Base-by-base conservation (phyloP, 2,888 invertebrate genomes). In the Agrotis ipsilon region DNA sequence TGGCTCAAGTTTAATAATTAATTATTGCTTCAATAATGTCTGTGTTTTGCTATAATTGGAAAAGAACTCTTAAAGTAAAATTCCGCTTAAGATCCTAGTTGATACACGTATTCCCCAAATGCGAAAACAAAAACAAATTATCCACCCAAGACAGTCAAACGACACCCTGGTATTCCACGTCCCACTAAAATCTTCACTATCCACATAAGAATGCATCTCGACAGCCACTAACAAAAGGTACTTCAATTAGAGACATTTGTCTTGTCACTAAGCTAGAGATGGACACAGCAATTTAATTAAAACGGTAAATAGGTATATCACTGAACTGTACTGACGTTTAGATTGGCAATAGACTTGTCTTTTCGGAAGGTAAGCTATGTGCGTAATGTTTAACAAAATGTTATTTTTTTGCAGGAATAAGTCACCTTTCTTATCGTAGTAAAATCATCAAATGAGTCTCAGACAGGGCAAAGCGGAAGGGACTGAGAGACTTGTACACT, bases 171-270 rank as follows among this genome's bases (percentile, higher is more conserved):
- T 62, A 77, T 81, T 62, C 46, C 39, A 61, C 1, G 18, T 24
- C 43, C 68, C 62, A 57, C 46, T 68, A 60, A 68, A 71, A 70
- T 73, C 71, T 55, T 60, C 43, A 64, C 64, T 57, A 62, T 18
- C 21, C 39, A 62, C 68, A 66, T 52, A 77, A 76, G 80, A 82
- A 78, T 72, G 80, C 55, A 48, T 60, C 74, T 68, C 60, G 75
- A 80, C 74, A 65, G 68, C 71, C 64, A 70, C 69, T 52, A 68
- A 80, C 82, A 72, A 73, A 68, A 75, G 93, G 91, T 91, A 93
- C 94, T 94, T 92, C 92, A 91, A 93, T 94, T 94, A 91, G 88
- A 87, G 73, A 72, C 87, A 88, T 90, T 87, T 86, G 84, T 91
- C 89, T 89, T 88, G 81, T 82, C 73, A 81, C 67, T 71, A 54